Conservation (phyloP, 2,113 vertebrate genomes). For the Pao palembangensis region DNA sequence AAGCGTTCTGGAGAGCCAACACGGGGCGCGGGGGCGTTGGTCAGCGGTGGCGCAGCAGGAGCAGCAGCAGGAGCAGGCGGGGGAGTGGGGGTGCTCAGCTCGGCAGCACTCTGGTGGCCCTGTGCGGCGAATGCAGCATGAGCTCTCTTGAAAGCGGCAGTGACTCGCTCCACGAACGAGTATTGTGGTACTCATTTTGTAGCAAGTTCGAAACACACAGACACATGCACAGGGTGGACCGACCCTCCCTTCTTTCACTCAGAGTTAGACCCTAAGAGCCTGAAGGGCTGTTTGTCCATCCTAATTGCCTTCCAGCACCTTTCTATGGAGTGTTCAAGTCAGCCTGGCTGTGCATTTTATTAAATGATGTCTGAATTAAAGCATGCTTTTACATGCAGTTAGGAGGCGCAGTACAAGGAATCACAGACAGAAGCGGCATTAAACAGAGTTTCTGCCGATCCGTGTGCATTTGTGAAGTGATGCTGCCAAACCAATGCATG, state of each 20-base stretch:
- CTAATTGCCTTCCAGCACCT: slow-evolving; percentile 76
- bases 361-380: slow-evolving; percentile 76
- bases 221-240: no score
- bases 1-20: no score
- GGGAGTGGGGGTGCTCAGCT: no score
- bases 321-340: slow-evolving; percentile 69
- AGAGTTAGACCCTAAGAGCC: slow-evolving; percentile 60
- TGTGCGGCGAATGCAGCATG: no score
- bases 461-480: slow-evolving; percentile 24
- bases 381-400: slow-evolving; percentile 66
- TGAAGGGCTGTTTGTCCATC: slow-evolving; percentile 68
- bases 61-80: no score
- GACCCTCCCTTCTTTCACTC: slow-evolving; percentile 19
- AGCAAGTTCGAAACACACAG: no score
- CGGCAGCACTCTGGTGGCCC: no score
- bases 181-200: no score
- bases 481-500: slow-evolving; percentile 13
- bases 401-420: slow-evolving; percentile 67
- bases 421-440: slow-evolving; percentile 58
- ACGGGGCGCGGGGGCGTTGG: no score
- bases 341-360: slow-evolving; percentile 69
- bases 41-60: no score
- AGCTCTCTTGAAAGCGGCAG: no score
- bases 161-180: no score
- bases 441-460: slow-evolving; percentile 66